Conservation (phyloP, 2,797 vertebrate species). For the Calcarius lapponicus region DNA sequence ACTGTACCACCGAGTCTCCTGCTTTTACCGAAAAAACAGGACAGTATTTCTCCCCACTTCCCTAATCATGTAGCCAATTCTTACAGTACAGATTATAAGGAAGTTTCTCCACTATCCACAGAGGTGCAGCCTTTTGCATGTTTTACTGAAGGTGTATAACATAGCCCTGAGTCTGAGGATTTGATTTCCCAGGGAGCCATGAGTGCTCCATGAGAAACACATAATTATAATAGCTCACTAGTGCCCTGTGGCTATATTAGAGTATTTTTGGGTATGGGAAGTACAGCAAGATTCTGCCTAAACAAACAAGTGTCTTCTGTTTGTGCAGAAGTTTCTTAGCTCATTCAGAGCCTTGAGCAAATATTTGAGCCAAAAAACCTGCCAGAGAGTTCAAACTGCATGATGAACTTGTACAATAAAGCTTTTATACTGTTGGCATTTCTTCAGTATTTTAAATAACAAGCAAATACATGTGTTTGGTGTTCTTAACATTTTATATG, state of each 20-base stretch:
- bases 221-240: not conserved
- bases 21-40: not conserved
- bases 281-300: not conserved
- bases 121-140: not conserved
- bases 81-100: not conserved
- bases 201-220: not conserved
- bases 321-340: not conserved
- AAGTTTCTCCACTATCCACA: not conserved
- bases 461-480: not conserved
- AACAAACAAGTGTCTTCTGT: not conserved
- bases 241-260: not conserved
- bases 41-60: not conserved
- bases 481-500: not conserved
- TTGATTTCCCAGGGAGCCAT: not conserved
- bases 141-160: not conserved
- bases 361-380: not conserved
- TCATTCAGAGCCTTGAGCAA: not conserved
- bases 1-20: fast-evolving
- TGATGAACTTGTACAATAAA: not conserved
- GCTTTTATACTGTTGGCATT: not conserved
- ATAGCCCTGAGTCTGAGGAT: not conserved
- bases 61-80: not conserved
- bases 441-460: not conserved
- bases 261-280: not conserved
- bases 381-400: not conserved